phyloP scores from a whole-genome alignment of 1,140 invertebrate genomes.

The Leptinotarsa defecta region DNA sequence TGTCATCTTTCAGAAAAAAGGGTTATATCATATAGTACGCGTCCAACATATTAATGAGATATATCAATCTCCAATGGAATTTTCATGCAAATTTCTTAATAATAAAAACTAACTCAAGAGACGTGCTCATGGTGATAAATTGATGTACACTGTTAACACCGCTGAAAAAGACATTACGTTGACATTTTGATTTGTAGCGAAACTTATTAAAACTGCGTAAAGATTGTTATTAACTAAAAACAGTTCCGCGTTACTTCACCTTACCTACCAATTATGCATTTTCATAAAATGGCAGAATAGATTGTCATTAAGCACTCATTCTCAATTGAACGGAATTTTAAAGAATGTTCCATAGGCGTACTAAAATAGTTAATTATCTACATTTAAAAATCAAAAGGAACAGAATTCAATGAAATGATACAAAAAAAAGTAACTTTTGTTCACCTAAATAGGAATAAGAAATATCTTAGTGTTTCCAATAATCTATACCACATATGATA shows the following conservation, averaged over 20 bases:
- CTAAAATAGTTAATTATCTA: too few relatives aligned
- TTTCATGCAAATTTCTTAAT: constrained; percentile 1
- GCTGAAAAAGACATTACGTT: neutral
- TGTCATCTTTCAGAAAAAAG: too few relatives aligned
- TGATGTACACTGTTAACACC: neutral
- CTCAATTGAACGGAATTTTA: neutral
- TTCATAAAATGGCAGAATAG: neutral
- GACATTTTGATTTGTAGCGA: constrained; percentile 14
- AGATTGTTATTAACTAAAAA: constrained; percentile 10
- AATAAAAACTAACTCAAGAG: neutral
- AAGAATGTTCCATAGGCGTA: too few relatives aligned
- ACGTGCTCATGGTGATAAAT: neutral
- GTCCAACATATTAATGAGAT: neutral
- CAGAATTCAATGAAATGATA: too few relatives aligned
- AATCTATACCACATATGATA: too few relatives aligned
- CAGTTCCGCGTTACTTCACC: constrained; percentile 18
- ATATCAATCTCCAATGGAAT: neutral
- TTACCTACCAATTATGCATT: constrained; percentile 3
- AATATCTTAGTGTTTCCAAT: too few relatives aligned
- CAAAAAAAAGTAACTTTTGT: too few relatives aligned
- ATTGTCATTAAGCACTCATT: neutral
- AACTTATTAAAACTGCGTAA: constrained; percentile 17
- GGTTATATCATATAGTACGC: neutral
- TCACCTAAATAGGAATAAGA: too few relatives aligned
- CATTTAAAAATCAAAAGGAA: too few relatives aligned